phyloP scores from a whole-genome alignment of 2,797 vertebrate genomes.

The Tangara arthus region DNA sequence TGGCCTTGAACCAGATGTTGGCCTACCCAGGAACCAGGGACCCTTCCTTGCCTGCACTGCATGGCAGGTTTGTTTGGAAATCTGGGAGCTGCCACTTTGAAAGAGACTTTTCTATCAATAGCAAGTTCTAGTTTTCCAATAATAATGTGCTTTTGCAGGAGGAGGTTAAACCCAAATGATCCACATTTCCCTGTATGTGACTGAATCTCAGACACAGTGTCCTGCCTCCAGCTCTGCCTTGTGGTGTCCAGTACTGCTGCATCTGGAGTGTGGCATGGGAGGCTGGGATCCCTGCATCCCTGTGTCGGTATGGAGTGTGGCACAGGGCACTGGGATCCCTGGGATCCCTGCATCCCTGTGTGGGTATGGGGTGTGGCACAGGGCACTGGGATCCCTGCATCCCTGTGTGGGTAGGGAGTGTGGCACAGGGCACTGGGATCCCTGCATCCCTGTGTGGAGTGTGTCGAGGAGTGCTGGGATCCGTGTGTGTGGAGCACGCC shows the following conservation, averaged over 20 bases:
- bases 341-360: neutral
- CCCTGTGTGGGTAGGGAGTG: too few species aligned
- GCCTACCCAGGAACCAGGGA: neutral
- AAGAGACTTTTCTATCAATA: neutral
- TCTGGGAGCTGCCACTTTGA: neutral
- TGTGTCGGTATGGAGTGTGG: neutral
- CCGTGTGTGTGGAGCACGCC: too few species aligned
- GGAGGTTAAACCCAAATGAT: neutral
- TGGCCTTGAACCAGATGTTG: neutral
- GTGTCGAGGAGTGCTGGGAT: too few species aligned
- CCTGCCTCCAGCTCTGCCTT: neutral
- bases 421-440: neutral
- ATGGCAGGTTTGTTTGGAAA: neutral
- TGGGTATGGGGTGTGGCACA: too few species aligned
- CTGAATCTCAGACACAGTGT: accelerated
- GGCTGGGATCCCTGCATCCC: neutral
- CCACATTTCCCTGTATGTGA: accelerated
- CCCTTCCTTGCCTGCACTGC: accelerated
- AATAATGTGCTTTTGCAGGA: neutral
- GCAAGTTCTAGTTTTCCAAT: neutral
- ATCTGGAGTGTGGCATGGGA: accelerated
- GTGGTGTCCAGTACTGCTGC: neutral
- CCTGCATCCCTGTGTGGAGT: too few species aligned
- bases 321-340: neutral
- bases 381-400: too few species aligned